phyloP scores from a whole-genome alignment of 2,888 invertebrate genomes.

The Hydrotaea cyrtoneurina region DNA sequence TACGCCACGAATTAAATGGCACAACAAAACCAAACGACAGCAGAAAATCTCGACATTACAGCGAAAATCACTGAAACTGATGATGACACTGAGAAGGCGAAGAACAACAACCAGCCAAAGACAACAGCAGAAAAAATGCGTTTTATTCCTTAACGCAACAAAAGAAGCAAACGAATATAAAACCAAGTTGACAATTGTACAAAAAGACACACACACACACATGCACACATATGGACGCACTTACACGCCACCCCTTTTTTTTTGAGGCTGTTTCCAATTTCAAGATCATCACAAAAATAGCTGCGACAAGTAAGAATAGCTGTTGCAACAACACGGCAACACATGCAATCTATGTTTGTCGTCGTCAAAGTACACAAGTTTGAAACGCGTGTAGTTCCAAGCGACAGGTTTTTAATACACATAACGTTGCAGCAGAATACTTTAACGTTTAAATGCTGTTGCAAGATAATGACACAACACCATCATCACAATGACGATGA shows the following conservation, averaged over 20 bases:
- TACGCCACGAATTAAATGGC: conserved; percentile 67
- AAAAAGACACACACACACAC: not conserved
- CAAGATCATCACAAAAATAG: conserved; percentile 61
- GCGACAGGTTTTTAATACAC: conserved; percentile 64
- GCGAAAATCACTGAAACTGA: conserved; percentile 31
- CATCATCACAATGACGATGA: conserved; percentile 37
- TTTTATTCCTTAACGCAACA: not conserved
- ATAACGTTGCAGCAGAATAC: conserved; percentile 58
- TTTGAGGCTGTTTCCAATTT: conserved; percentile 37
- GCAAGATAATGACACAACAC: conserved; percentile 37
- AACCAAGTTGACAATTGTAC: conserved; percentile 25
- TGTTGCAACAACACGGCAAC: not conserved
- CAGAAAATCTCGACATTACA: conserved; percentile 31
- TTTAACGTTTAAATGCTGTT: conserved; percentile 56
- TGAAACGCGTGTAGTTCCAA: conserved; percentile 60
- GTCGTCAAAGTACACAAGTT: conserved; percentile 49
- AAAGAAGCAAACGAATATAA: not conserved
- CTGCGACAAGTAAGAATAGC: conserved; percentile 33
- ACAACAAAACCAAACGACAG: conserved; percentile 18
- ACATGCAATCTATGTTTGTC: conserved; percentile 47
- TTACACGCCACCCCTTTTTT: conserved; percentile 36
- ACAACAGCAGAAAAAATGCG: not conserved
- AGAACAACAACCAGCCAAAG: not conserved
- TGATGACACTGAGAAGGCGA: not conserved
- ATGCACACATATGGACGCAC: conserved; percentile 21